phyloP scores from a whole-genome alignment of 2,888 invertebrate species.

The Leuctra nigra region DNA sequence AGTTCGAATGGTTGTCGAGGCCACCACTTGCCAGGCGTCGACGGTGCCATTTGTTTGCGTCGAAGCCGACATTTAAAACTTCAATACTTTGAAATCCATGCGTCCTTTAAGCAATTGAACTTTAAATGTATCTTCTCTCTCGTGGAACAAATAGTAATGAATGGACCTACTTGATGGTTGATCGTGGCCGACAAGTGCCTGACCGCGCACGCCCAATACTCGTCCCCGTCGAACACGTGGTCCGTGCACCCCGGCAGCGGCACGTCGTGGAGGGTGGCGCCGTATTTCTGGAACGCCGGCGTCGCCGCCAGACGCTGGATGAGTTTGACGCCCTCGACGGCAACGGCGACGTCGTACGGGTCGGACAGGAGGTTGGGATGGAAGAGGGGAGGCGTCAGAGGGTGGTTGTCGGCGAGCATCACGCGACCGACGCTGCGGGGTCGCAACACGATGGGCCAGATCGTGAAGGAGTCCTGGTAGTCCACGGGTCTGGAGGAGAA shows the following conservation, averaged over 20 bases:
- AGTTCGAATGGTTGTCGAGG: too few relatives aligned
- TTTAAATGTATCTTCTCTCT: too few relatives aligned
- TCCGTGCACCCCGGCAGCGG: slow-evolving; percentile 74
- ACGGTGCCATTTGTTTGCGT: too few relatives aligned
- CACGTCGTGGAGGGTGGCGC: slow-evolving; percentile 64
- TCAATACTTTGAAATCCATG: too few relatives aligned
- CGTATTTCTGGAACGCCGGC: slow-evolving; percentile 72
- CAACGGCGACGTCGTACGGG: slow-evolving; percentile 57
- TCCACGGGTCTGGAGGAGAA: slow-evolving; percentile 48
- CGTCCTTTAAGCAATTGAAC: too few relatives aligned
- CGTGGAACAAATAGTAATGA: too few relatives aligned
- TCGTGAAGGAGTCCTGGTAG: slow-evolving; percentile 53
- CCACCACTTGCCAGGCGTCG: too few relatives aligned
- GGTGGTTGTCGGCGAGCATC: slow-evolving; percentile 46
- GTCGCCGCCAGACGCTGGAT: slow-evolving; percentile 56
- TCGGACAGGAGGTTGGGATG: slow-evolving; percentile 52
- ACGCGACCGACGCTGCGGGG: slow-evolving; percentile 48
- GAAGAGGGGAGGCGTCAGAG: slow-evolving; percentile 51
- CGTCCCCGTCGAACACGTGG: slow-evolving; percentile 65
- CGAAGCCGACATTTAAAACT: too few relatives aligned
- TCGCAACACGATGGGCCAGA: slow-evolving; percentile 65
- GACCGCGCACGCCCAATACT: slow-evolving; percentile 81
- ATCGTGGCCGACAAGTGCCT: slow-evolving; percentile 83
- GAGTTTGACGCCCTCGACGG: slow-evolving; percentile 64
- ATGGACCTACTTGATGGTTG: slow-evolving; percentile 82